These are phyloP conservation scores for Oryctes rhinoceros DNA, from an alignment of 1,140 invertebrate species.

Conservation along the genomic window DNA sequence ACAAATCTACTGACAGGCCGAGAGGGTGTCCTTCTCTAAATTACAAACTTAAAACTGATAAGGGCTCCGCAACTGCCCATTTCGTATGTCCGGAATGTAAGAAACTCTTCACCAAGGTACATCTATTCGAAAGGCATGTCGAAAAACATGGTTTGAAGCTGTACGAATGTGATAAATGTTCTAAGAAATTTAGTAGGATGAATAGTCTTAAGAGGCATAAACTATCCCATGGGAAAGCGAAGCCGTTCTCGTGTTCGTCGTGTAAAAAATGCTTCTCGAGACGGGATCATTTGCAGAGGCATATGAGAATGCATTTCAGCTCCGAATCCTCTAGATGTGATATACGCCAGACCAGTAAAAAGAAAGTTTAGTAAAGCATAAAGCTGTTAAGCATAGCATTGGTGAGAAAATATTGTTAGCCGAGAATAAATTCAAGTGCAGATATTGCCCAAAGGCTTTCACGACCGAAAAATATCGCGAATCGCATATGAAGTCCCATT, in stretches of 20 bases:
- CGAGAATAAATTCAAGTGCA: conserved; percentile 57
- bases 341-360: conserved; percentile 61
- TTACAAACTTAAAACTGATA: conserved; percentile 44
- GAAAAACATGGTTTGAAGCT: conserved; percentile 53
- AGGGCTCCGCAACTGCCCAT: conserved; percentile 50
- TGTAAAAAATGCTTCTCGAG: conserved; percentile 64
- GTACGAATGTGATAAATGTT: conserved; percentile 54
- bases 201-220: conserved; percentile 57
- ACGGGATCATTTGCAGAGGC: conserved; percentile 62
- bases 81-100: conserved; percentile 56
- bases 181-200: conserved; percentile 53
- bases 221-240: conserved; percentile 53
- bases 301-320: conserved; percentile 59
- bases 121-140: conserved; percentile 54
- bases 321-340: conserved; percentile 63
- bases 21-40: conserved; percentile 46
- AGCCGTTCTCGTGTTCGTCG: conserved; percentile 64
- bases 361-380: conserved; percentile 64
- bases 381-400: conserved; percentile 60
- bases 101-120: conserved; percentile 52
- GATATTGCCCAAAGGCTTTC: conserved; percentile 60
- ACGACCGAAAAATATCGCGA: conserved; percentile 65
- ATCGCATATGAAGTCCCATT: conserved; percentile 62
- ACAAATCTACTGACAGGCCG: conserved; percentile 44
- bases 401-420: conserved; percentile 55